Evolutionary conservation across 2,113 vertebrate species (phyloP), one percentile per base, ranked within the genome.

Genomic region (Rhinopomastus cyanomelas): DNA sequence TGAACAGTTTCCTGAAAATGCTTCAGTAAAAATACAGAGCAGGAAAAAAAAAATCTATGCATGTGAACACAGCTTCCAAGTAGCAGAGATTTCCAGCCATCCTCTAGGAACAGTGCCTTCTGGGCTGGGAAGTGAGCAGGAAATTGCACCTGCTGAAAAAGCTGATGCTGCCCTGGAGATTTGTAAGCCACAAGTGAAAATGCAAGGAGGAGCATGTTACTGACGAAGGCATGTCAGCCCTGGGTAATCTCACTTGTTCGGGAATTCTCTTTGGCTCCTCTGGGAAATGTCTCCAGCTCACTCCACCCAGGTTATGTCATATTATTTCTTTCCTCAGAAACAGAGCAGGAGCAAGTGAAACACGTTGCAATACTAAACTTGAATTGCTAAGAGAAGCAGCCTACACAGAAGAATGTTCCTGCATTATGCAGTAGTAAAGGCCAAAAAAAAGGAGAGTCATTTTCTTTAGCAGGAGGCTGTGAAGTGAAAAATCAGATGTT

Each of bases 1-100:
- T 5, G 2, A 37, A 15, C 0, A 25, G 14, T 42, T 16, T 9
- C 4, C 42, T 82, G 37, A 65, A 61, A 88, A 64, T 5, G 3
- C 8, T 30, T 19, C 36, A 49, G 36, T 34, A 26, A 88, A 90
- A 69, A n/a, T 4, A 62, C 8, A 74, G 21, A 65, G 23, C 2
- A 34, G 19, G 25, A n/a, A 69, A 29, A 57, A n/a, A 9, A 48
- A 48, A 49, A 21, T 32, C 9, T 36, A 11, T 0, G 0, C 5
- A 9, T 46, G 20, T 29, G 22, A 75, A 56, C 0, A 5, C 7
- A 36, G 15, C 7, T 65, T 71, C 57, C 1, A 1, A 64, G 61
- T 2, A 3, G 37, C 18, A 78, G 26, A 20, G 9, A 21, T 57
- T 81, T 67, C 57, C 37, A 81, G 39, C 27, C 29, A 14, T 0